These are phyloP conservation scores for Parazoanthus swiftii DNA, from an alignment of 92 coral and sea anemone species.

Conservation along the genomic window DNA sequence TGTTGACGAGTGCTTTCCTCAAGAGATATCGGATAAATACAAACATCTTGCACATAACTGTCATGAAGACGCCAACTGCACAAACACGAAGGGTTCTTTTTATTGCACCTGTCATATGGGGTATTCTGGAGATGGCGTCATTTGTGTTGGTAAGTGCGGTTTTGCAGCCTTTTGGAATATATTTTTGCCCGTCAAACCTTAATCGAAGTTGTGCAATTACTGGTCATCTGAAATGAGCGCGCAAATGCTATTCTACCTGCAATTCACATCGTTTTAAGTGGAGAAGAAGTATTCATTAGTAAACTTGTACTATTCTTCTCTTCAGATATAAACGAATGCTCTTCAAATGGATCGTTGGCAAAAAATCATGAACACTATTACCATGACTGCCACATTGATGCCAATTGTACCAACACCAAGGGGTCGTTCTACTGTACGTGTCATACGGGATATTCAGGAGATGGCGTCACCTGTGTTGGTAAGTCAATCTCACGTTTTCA, in stretches of 20 bases:
- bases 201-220: background rate
- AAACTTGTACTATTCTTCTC: no score
- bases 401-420: constrained; percentile 61
- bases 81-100: constrained; percentile 69
- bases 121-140: constrained; percentile 68
- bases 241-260: no score
- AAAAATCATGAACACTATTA: background rate
- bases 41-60: constrained; percentile 53
- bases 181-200: background rate
- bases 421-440: constrained; percentile 50
- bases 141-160: constrained; percentile 44
- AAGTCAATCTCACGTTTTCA: background rate
- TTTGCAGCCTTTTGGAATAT: background rate
- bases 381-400: background rate
- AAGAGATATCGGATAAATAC: background rate
- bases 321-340: no score
- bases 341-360: no score
- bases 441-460: constrained; percentile 51
- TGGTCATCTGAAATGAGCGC: background rate
- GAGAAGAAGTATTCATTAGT: no score
- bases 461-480: constrained; percentile 57
- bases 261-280: no score
- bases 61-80: constrained; percentile 58
- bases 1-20: no score
- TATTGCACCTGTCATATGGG: constrained; percentile 63